Conservation (phyloP, 2,888 invertebrate species). For the Drosophila parthenogenetica region DNA sequence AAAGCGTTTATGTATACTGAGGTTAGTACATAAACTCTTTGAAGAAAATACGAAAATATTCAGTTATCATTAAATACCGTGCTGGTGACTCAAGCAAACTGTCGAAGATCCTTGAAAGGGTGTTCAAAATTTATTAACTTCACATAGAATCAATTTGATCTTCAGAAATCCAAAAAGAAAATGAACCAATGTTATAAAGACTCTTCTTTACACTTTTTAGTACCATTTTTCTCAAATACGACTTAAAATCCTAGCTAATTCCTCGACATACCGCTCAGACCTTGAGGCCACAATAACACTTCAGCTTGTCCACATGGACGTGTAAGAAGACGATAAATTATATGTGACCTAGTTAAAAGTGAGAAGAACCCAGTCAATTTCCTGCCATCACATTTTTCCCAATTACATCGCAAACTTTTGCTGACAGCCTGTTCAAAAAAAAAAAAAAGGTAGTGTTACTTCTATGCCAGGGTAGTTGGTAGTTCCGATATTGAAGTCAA, state of each 20-base stretch:
- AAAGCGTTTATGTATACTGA: no score
- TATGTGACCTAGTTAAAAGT: constrained; percentile 42
- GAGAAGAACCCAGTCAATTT: constrained; percentile 44
- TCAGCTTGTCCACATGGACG: constrained; percentile 39
- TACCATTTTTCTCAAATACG: no score
- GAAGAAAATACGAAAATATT: no score
- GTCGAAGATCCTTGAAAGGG: no score
- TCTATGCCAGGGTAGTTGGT: constrained; percentile 2
- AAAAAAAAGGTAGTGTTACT: constrained; percentile 26
- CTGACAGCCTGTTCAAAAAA: constrained; percentile 49
- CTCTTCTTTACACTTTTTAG: no score
- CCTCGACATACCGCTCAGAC: constrained; percentile 28
- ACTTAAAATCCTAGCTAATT: neutral
- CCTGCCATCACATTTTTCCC: constrained; percentile 52
- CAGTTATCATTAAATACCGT: no score
- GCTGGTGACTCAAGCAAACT: no score
- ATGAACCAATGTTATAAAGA: no score
- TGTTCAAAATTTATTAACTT: neutral
- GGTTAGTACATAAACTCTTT: no score
- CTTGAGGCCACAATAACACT: constrained; percentile 54
- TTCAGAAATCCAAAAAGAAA: no score
- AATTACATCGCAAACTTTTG: constrained; percentile 71
- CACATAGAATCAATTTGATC: no score
- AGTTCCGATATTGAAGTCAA: constrained; percentile 35
- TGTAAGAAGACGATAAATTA: constrained; percentile 10